Base-by-base conservation (phyloP, 23 tunicate genomes). In the Corella eumyota region DNA sequence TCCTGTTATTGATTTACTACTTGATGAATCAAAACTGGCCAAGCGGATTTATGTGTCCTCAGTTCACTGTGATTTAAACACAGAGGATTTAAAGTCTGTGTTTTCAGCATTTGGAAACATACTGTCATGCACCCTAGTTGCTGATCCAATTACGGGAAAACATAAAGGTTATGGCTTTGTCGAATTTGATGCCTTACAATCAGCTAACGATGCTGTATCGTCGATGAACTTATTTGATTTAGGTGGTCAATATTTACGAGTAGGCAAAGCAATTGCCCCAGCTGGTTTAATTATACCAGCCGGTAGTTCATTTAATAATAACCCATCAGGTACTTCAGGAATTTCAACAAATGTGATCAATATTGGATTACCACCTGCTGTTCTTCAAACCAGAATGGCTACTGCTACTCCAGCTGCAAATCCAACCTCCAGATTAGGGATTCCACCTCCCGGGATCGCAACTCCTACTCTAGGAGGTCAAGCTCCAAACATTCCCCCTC, bases 161-260 rank as follows among this genome's bases (percentile, higher is more conserved):
- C 98, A 90, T 36, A 90, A 81, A 60, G 84, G 90, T n/a, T 90
- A 92, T 49, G 98, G 98, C 31, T 92, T 74, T 60, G 57, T 92
- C n/a, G 98, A 92, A 53, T 92, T 70, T 68, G 92, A 92, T 23
- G 71, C 79, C 2, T 46, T 86, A 30, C 87, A 83, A 28, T 65
- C 98, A 15, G 84, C 92, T 30, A 73, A 83, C 53, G 98, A 92
- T 65, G 98, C 98, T 44, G 74, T 83, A 20, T 30, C 87, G 34
- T 78, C 87, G 23, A 92, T 92, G 98, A 92, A 92, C 56, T 66
- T 76, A 32, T 92, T 83, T 78, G 98, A 92, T 61, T 69, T 92
- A 17, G 98, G 98, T 13, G 98, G 98, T 2, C 86, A 92, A 49
- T 86, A 64, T 60, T 58, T 92, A n/a, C 66, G 93, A 36, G 98